A percentile compares a stretch with the other conserved stretches of the same genome.
Conservation (phyloP, 2,888 invertebrate species). For the Cordilura impudica region DNA sequence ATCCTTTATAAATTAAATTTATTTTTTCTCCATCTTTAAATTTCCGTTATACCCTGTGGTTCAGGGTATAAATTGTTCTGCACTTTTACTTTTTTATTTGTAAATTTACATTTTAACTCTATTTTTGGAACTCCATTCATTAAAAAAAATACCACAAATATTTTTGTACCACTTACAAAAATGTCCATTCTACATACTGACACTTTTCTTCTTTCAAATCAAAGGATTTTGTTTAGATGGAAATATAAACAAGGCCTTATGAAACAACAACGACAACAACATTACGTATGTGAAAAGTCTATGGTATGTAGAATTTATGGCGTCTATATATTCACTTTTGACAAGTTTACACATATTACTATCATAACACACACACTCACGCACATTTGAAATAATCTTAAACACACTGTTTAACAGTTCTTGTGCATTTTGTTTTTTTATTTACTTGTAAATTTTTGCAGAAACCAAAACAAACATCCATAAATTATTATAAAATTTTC, state of each 20-base stretch:
- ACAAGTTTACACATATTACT: not conserved
- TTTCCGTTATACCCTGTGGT: too few relatives aligned
- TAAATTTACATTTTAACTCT: not conserved
- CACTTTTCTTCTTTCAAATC: conserved; percentile 6
- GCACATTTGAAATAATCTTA: conserved; percentile 2
- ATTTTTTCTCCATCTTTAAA: too few relatives aligned
- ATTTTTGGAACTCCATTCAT: not conserved
- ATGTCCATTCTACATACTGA: conserved; percentile 1
- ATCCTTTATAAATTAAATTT: too few relatives aligned
- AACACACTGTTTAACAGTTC: not conserved
- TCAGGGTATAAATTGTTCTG: too few relatives aligned
- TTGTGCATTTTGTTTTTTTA: not conserved
- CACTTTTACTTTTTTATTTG: not conserved
- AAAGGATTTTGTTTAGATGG: conserved; percentile 5
- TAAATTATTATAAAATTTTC: not conserved
- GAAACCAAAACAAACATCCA: not conserved
- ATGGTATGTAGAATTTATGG: conserved; percentile 32
- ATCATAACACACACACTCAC: not conserved
- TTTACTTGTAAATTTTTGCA: not conserved
- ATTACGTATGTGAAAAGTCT: not conserved
- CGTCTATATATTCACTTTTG: not conserved
- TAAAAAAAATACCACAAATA: not conserved
- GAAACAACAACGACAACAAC: conserved; percentile 15
- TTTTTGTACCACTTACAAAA: not conserved
- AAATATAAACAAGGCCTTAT: conserved; percentile 22